Evolutionary conservation across 2,888 invertebrate species (phyloP), one percentile per base, ranked within the genome.

Genomic region (Leucania comma): DNA sequence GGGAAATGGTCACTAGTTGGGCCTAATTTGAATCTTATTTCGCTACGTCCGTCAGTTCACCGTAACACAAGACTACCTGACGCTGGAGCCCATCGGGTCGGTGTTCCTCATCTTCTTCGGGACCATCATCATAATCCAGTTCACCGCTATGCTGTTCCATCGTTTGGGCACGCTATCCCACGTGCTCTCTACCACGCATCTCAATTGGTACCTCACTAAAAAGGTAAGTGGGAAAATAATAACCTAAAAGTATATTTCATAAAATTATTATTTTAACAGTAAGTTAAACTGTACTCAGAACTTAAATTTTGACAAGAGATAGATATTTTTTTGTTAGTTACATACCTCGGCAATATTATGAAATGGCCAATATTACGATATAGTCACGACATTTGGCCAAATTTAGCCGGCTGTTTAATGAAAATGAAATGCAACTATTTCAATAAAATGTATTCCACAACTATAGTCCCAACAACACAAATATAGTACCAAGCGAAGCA

Each of bases 61-160:
- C 81, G 97, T 99, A 72, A 96, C 97, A 0, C 98, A 98, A 92
- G 98, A 98, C 87, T 98, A 98, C 90, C 96, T 99, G 24, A 98
- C 98, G 95, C 93, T 99, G 91, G 99, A 99, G 93, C 99, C 99
- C 0, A 99, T 99, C 82, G 98, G 99, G 92, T 97, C 99, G 29
- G 98, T 99, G 22, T 99, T 99, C 92, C 98, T 99, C 75, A 97
- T 99, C 92, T 99, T 99, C 97, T 99, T 99, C 95, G 99, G 99
- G 10, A 96, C 98, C 58, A 99, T 99, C 94, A 97, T 99, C 94
- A 91, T 98, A 24, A 98, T 99, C 78, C 99, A 99, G 96, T 99
- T 99, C 94, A 96, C 97, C 24, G 99, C 99, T 64, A 99, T 99
- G 99, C 94, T 99, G 95, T 98, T 99, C 96, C 99, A 99, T 97